Base-by-base conservation (phyloP, 92 coral and sea anemone genomes). In the Montipora capitata region DNA sequence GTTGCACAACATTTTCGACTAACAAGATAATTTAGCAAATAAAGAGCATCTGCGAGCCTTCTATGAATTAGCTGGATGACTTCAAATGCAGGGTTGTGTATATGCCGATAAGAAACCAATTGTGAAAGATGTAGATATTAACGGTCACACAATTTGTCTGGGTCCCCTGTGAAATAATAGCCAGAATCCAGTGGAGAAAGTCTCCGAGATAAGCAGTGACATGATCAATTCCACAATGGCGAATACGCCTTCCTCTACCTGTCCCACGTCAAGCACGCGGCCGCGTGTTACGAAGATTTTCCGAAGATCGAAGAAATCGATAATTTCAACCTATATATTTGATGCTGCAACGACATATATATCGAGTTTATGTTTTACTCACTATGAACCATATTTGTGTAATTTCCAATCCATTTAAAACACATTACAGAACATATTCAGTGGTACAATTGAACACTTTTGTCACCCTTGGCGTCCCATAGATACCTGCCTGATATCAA, bases 251-350 rank as follows among this genome's bases (percentile, higher is more conserved):
- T 45, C 51, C 51, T 45, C 51, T 5, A 45, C 0, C 51, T 57
- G 63, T 15, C 14, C 16, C 15, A 11, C 63, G 16, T 57, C 63
- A 57, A 13, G 63, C 63, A 15, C 63, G 16, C 63, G 63, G 16
- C 15, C 15, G 12, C 63, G 1, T 57, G 63, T 57, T 57, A 11
- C 10, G 16, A 57, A 57, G 13, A 57, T 57, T 7, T 57, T 57
- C 63, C 14, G 63, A 57, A 57, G 16, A 57, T 57, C 63, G 63
- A 57, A 57, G 15, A 57, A 57, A 57, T 57, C 63, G 63, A 57
- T 57, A 57, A 57, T 57, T 57, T 57, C 63, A 57, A 57, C 63
- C 63, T 57, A 57, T 57, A 57, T 57, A 57, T 57, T 57, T 57
- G 15, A 57, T 4, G 18, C 63, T 57, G 63, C 13, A 57, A 57